Evolutionary conservation across 2,797 vertebrate genomes (phyloP), one percentile per base, ranked within the genome.

Genomic region (Macropus fuliginosus): DNA sequence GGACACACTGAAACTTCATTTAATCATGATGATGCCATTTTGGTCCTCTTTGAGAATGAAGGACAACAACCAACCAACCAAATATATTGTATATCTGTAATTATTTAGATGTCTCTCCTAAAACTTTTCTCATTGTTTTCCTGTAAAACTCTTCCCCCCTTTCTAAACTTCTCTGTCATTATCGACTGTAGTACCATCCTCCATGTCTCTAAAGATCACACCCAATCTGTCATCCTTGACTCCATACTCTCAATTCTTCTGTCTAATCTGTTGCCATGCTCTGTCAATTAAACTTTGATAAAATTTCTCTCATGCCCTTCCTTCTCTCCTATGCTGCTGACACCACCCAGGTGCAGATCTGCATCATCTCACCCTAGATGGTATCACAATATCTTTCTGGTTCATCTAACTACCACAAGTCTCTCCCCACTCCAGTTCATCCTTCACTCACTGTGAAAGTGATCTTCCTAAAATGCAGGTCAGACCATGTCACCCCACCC

Each of bases 31-130:
- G 52, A 52, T 52, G 52, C 6, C 52, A 52, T 52, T 52, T 52
- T 52, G 52, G 6, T 52, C 52, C 52, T 52, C 52, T 52, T 52
- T 52, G 52, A 52, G 52, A 52, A 52, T 52, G 52, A 52, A 52
- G 6, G 52, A 52, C 52, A 52, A 52, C 52, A 52, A 5, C 50
- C 50, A 52, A 52, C 52, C 52, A 52, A 52, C 52, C 52, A 52
- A 52, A 5, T 6, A 4, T 8, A 21, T 40, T 0, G 0, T 40
- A 0, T 3, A 31, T 34, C 11, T 62, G 5, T 21, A 40, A 21
- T 74, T 74, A 40, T 21, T 74, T 74, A 40, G 28, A 74, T 74
- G 18, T 74, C 6, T n/a, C 9, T n/a, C 5, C 34, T 74, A 74
- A 74, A 74, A n/a, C 16, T 40, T 16, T 24, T 81, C 21, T 81